Evolutionary conservation across 2,888 invertebrate species (phyloP), one percentile per base, ranked within the genome.

Genomic region (Caenorhabditis sp.): DNA sequence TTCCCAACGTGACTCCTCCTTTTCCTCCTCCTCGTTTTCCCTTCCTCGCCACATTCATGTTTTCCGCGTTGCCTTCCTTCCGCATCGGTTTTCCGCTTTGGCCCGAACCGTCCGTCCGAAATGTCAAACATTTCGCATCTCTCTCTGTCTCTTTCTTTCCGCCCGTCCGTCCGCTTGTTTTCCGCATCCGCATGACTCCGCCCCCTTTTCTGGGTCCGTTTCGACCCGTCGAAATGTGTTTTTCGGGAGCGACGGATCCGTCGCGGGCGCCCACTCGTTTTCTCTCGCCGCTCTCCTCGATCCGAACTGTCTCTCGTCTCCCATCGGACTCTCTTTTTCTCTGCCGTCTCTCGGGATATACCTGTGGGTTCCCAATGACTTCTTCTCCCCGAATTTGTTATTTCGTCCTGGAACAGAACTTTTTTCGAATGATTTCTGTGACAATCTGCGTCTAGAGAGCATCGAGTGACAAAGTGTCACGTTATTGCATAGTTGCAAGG

Each of bases 171-270:
- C n/a, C 18, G 40, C 15, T 47, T 47, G 47, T 47, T 40, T 40
- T 40, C 47, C 47, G 47, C 32, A 32, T 3, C 40, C 40, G 18
- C 40, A 6, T 2, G 47, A 47, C 47, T n/a, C 47, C 47, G 47
- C 47, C 47, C 47, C 4, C 18, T 47, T 47, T n/a, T n/a, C 40
- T 47, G 4, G 47, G 47, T 5, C 18, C 47, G 47, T 47, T 47
- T 47, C 47, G 47, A 8, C 40, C 40, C 47, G 47, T 47, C 47
- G 47, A 47, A 47, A 47, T 47, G 47, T 47, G 47, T 47, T 47
- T 47, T 47, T 47, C 47, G 47, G 47, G 47, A n/a, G n/a, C n/a
- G n/a, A 47, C 47, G 47, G 47, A 47, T 47, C 47, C 47, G 40
- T 13, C 47, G 47, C 47, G 47, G 47, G 47, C 47, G 47, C 47